Base-by-base conservation (phyloP, 2,797 vertebrate genomes). In the Acanthis flammea region DNA sequence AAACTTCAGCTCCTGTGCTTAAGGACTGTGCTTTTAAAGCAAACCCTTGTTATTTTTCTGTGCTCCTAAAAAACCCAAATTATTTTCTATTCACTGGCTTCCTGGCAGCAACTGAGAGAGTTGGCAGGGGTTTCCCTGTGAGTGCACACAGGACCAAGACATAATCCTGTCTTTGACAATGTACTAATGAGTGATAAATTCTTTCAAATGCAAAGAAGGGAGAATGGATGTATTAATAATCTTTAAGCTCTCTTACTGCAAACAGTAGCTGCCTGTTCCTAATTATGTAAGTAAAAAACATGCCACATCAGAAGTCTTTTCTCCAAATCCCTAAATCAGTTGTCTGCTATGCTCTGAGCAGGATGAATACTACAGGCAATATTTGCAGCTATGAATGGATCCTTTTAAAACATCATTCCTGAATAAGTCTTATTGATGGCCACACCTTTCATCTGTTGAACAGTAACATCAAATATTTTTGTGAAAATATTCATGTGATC, bases 131-230 rank as follows among this genome's bases (percentile, higher is more conserved):
- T 88, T 95, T 95, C 89, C 65, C 61, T 76, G 78, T 22, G 81
- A 82, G 74, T 57, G 71, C 60, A 85, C 81, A 67, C 3, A 95
- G 84, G 87, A 95, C 93, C 76, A 63, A 86, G 79, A 60, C 81
- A 92, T 96, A 96, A 96, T 95, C 92, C 78, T 74, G 72, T 67
- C 91, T 95, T 89, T 92, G 75, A 94, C 91, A 96, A 94, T 57
- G 78, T 65, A 96, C 81, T 96, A 96, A 96, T 96, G 94, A 94
- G 86, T 85, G 90, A 95, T 91, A 94, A 92, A 91, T 95, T 92
- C 86, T 92, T 96, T 92, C 75, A 91, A 82, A 95, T 57, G 78
- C 87, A 96, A 94, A 87, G 67, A 92, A 93, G 71, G 54, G 31
- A 93, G 72, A 86, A 92, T 55, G 72, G 48, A 66, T 9, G 19